phyloP scores from a whole-genome alignment of 1,140 invertebrate species.

The Neodiprion lecontei region DNA sequence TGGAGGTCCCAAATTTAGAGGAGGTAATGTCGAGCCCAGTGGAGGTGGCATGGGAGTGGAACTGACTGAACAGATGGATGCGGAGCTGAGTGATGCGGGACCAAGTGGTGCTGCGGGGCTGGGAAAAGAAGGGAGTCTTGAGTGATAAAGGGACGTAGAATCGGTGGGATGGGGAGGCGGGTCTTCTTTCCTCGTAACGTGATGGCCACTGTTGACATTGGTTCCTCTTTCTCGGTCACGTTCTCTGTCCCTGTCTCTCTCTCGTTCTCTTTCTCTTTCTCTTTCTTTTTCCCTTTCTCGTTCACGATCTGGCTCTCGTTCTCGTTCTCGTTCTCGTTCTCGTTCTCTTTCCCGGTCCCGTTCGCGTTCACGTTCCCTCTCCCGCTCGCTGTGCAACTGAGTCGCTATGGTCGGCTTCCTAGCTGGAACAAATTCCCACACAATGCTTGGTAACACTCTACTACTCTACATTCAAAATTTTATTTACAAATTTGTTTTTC shows the following conservation, averaged over 20 bases:
- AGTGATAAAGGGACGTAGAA: constrained; percentile 27
- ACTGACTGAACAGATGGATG: constrained; percentile 42
- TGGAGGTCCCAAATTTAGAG: constrained; percentile 32
- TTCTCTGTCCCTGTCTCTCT: constrained; percentile 34
- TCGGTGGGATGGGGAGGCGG: constrained; percentile 19
- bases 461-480: constrained; percentile 38
- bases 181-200: constrained; percentile 47
- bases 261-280: constrained; percentile 42
- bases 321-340: constrained; percentile 51
- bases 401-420: constrained; percentile 62
- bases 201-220: constrained; percentile 32
- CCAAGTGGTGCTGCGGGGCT: constrained; percentile 37
- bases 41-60: constrained; percentile 41
- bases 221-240: constrained; percentile 25
- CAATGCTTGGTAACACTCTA: constrained; percentile 56
- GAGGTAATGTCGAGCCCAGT: constrained; percentile 33
- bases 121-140: constrained; percentile 42
- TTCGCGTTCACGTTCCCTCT: constrained; percentile 48
- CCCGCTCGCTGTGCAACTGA: constrained; percentile 62
- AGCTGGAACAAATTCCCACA: constrained; percentile 63
- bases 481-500: no score
- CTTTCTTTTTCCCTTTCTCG: constrained; percentile 46
- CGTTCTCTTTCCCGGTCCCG: constrained; percentile 51
- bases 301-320: constrained; percentile 47
- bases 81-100: constrained; percentile 29